Evolutionary conservation across 2,797 vertebrate species (phyloP), one percentile per base, ranked within the genome.

Genomic region (Sebastiscus albofasciatus): DNA sequence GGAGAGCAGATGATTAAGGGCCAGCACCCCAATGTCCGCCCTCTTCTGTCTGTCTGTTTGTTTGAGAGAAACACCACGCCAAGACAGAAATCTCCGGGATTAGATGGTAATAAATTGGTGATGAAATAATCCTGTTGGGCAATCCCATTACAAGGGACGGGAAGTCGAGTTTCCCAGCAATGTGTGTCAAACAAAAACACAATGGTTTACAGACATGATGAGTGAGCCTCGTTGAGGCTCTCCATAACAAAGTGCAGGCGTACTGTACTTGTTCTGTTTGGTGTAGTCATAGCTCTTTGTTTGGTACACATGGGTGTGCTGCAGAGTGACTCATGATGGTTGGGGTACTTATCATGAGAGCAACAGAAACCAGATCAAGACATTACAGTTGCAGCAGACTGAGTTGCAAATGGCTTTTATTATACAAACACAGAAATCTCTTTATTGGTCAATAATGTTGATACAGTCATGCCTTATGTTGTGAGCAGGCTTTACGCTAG

Each of bases 91-190:
- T 90, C 84, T 90, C 18, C 24, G n/a, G 88, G 90, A 94, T 94
- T 93, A 93, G 76, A 80, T 72, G 81, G 82, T 84, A 92, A 95
- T 93, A 92, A 93, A 92, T 87, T 81, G 80, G 76, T 89, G 90
- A 88, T 92, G 89, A 90, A 92, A 93, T 90, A 91, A 92, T 91
- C 82, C 73, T 33, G 71, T 84, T 83, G 80, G 91, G 74, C 92
- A 92, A 93, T 92, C 84, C 84, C 72, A 68, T 80, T 87, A 82
- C 49, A 79, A 81, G 82, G 78, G 67, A 91, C 42, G 72, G 90
- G 87, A 94, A 94, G 90, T 90, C 0, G 29, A 77, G 71, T 89
- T 95, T 94, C 91, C 88, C 87, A 90, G 90, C 82, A 71, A 62
- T 82, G 72, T 54, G 68, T 85, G 88, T 94, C 77, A 91, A 92